Evolutionary conservation across 2,797 vertebrate species (phyloP), one percentile per base, ranked within the genome.

Genomic region (Paedocypris micromegethes): DNA sequence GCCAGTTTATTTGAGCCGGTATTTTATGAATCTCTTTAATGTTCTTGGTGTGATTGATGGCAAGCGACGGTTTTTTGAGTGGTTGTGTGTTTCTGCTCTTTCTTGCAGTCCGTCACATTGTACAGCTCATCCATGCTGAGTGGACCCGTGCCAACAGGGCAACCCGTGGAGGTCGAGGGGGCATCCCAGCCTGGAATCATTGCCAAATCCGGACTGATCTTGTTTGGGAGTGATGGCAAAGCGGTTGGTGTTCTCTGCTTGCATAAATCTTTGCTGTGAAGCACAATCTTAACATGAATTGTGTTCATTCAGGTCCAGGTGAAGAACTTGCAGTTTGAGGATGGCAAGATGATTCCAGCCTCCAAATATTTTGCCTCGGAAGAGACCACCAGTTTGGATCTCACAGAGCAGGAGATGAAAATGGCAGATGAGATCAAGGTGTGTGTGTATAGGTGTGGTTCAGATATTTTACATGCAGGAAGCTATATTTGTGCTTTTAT

Each of bases 301-400:
- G 3, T 9, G 8, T 8, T 2, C 38, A 9, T 9, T 39, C 77
- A 98, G 96, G 83, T 98, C 65, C 70, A 93, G 74, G 92, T 98
- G 66, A 96, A 87, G 83, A 98, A 89, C 74, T 84, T 98, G 70
- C 95, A 96, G 72, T 95, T 97, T 86, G 92, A 97, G 75, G 93
- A 94, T 66, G 94, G 95, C 47, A 98, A 89, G 87, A 98, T 98
- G 96, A 98, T 98, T 52, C 86, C 92, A 46, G 95, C 96, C 3
- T 90, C 93, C 62, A 94, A 92, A 79, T 98, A 94, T 78, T 98
- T 97, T 78, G 91, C 92, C 9, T 72, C 83, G 0, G 91, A 90
- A 6, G 93, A 98, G 61, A 87, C 77, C 3, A 58, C 83, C 49
- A 80, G 83, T 1, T 58, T 98, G 75, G 93, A 98, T 76, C 90